Conservation (phyloP, 1,140 invertebrate genomes). For the Linepithema humile region DNA sequence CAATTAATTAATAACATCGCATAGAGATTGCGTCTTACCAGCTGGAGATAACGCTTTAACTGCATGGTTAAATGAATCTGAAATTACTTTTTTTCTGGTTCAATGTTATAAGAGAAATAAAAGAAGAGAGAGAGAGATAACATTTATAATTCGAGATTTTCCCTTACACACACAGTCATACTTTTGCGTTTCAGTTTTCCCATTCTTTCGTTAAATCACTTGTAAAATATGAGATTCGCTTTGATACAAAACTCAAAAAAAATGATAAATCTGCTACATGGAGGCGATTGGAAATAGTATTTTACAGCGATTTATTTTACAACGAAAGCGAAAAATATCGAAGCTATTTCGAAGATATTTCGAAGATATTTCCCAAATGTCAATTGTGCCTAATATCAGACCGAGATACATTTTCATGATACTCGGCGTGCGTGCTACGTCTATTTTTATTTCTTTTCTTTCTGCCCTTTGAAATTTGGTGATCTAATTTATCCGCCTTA, state of each 20-base stretch:
- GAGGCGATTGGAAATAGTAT: not conserved
- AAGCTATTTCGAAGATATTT: slow-evolving; percentile 9
- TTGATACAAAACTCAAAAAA: slow-evolving; percentile 9
- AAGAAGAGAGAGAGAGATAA: not conserved
- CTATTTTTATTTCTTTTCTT: not conserved
- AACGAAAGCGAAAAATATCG: not conserved
- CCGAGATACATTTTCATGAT: not conserved
- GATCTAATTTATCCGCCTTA: slow-evolving; percentile 7
- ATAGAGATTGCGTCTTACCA: not conserved
- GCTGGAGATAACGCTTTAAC: not conserved
- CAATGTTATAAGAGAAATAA: not conserved
- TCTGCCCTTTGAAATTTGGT: not conserved
- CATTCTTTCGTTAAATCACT: not conserved
- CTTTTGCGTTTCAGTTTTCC: not conserved
- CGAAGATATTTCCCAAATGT: too few relatives aligned
- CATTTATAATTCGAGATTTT: not conserved
- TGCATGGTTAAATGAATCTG: not conserved
- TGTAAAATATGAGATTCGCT: not conserved
- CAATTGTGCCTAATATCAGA: too few relatives aligned
- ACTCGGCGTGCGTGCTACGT: not conserved
- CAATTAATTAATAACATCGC: not conserved
- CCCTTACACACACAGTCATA: not conserved
- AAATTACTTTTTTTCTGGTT: not conserved
- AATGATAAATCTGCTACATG: not conserved
- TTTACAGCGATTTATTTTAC: not conserved